phyloP scores from a whole-genome alignment of 1,140 invertebrate species.

The Bicyclus anynana region DNA sequence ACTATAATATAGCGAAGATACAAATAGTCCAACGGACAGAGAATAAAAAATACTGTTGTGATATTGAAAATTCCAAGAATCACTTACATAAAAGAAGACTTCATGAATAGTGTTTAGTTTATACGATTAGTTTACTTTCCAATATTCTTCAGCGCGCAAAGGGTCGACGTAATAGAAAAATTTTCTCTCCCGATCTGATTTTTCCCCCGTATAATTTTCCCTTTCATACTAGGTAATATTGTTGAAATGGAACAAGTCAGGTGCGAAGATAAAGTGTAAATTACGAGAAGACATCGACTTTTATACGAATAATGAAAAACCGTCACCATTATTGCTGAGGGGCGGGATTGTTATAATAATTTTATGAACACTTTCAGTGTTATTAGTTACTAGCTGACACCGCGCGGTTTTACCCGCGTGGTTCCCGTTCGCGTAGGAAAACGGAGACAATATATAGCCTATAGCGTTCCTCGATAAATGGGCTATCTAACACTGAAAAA shows the following conservation, averaged over 20 bases:
- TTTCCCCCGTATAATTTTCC: slow-evolving; percentile 4
- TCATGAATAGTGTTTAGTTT: neutral
- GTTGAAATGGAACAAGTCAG: neutral
- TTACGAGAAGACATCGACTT: neutral
- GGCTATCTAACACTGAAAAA: no score
- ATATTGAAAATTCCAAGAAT: no score
- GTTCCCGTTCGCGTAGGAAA: no score
- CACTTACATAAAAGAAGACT: no score
- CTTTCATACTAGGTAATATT: slow-evolving; percentile 1
- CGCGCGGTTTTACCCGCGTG: no score
- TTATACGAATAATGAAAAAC: neutral
- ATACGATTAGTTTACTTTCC: neutral
- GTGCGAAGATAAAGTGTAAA: neutral
- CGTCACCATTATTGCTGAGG: neutral
- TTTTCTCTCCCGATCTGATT: slow-evolving; percentile 1
- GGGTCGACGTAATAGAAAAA: slow-evolving; percentile 10
- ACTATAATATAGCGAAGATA: no score
- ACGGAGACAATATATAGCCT: no score
- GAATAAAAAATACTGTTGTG: no score
- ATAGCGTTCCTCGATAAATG: no score
- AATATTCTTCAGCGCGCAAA: slow-evolving; percentile 4
- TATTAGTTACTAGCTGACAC: no score
- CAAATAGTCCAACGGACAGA: no score
- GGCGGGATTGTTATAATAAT: neutral
- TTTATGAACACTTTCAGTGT: no score